These are phyloP conservation scores for Lochmaea capreae DNA, from an alignment of 2,888 invertebrate species.

Conservation along the genomic window DNA sequence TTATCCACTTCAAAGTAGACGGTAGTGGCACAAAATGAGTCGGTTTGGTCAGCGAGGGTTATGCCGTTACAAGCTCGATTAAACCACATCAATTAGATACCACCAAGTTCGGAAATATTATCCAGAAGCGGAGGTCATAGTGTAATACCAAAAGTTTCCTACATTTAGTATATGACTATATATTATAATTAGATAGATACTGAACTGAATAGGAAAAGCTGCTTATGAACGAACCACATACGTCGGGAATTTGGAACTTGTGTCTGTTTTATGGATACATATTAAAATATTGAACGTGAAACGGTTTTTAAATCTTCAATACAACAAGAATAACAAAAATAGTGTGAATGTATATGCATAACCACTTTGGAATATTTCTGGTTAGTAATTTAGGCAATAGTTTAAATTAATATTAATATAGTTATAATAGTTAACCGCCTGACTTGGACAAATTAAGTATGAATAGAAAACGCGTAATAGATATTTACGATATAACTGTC, in stretches of 20 bases:
- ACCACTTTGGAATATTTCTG: too few species aligned
- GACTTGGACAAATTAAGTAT: too few species aligned
- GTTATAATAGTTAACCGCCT: too few species aligned
- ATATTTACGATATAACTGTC: too few species aligned
- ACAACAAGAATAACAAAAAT: not conserved
- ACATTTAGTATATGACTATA: not conserved
- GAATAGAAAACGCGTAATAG: too few species aligned
- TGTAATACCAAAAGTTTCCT: not conserved
- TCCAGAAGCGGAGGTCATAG: slow-evolving; percentile 44
- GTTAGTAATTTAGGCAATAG: too few species aligned
- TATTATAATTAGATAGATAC: slow-evolving; percentile 2
- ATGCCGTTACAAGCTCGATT: slow-evolving; percentile 62
- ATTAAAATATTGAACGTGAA: not conserved
- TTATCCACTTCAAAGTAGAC: slow-evolving; percentile 54
- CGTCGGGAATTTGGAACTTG: not conserved
- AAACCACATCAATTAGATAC: slow-evolving; percentile 60
- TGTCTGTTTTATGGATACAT: not conserved
- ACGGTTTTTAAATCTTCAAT: not conserved
- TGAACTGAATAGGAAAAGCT: not conserved
- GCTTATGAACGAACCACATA: not conserved
- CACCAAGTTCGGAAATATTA: slow-evolving; percentile 57
- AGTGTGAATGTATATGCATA: too few species aligned
- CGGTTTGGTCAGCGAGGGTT: slow-evolving; percentile 59
- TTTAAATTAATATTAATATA: too few species aligned
- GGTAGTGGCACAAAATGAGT: slow-evolving; percentile 52